Conservation (phyloP, 2,113 vertebrate species). For the Bujurquina vittata region DNA sequence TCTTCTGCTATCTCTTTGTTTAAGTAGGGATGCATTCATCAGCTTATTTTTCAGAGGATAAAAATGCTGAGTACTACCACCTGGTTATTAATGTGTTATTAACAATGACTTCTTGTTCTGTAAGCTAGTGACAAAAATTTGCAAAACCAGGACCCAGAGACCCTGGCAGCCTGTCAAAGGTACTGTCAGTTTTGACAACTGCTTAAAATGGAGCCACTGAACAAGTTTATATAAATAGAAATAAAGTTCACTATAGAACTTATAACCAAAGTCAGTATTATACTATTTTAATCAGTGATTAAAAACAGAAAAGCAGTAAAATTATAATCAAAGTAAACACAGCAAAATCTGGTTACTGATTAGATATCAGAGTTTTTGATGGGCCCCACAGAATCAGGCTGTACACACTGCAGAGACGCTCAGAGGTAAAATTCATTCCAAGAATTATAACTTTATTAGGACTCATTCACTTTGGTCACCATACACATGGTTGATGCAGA, state of each 20-base stretch:
- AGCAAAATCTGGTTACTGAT: not conserved
- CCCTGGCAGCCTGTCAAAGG: too few relatives aligned
- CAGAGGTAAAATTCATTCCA: conserved; percentile 46
- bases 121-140: too few relatives aligned
- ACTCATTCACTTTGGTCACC: conserved; percentile 74
- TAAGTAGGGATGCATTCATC: not conserved
- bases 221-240: not conserved
- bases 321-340: not conserved
- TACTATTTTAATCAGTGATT: not conserved
- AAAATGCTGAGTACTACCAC: too few relatives aligned
- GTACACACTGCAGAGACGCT: not conserved
- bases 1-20: not conserved
- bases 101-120: too few relatives aligned
- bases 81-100: too few relatives aligned
- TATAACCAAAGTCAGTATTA: not conserved
- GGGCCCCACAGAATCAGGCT: not conserved
- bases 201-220: too few relatives aligned
- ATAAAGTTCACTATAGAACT: not conserved
- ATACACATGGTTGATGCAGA: conserved; percentile 44
- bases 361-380: not conserved
- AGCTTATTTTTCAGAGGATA: too few relatives aligned
- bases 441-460: conserved; percentile 74
- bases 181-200: not conserved
- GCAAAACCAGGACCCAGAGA: too few relatives aligned
- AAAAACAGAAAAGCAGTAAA: not conserved